Percentiles rank a stretch among this genome's conserved stretches.
Conservation (phyloP, 2,797 vertebrate species). For the Gallinago nigripennis region DNA sequence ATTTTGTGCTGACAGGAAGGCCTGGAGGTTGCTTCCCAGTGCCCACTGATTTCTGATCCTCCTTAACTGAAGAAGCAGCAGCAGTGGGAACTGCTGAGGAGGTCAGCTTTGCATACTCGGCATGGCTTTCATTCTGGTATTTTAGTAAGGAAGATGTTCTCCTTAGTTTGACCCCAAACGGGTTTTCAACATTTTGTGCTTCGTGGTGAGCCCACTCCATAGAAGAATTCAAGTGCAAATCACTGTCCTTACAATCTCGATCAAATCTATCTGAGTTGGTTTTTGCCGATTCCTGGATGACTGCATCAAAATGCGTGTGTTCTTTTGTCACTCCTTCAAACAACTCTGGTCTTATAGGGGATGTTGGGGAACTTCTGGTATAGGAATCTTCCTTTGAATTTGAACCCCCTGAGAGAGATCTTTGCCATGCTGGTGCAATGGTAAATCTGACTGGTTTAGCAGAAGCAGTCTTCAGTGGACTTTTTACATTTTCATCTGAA, state of each 20-base stretch:
- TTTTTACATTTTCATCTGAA: slow-evolving; percentile 1
- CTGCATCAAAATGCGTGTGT: slow-evolving; percentile 5
- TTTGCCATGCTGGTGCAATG: slow-evolving; percentile 79
- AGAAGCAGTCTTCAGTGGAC: slow-evolving; percentile 7
- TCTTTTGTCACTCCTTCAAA: slow-evolving; percentile 54
- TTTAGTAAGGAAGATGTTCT: slow-evolving; percentile 80
- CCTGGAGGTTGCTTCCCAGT: not conserved
- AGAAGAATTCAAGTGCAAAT: not conserved
- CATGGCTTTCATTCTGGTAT: slow-evolving; percentile 72
- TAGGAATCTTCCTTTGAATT: slow-evolving; percentile 63
- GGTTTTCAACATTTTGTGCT: slow-evolving; percentile 72
- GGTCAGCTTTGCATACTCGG: not conserved
- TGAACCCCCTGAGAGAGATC: slow-evolving; percentile 68
- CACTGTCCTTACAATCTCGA: slow-evolving; percentile 12
- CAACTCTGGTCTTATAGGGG: slow-evolving; percentile 28
- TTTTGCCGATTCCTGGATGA: not conserved
- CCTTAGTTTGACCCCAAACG: slow-evolving; percentile 86
- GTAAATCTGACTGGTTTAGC: slow-evolving; percentile 77
- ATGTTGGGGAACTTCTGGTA: slow-evolving; percentile 24
- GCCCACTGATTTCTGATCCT: not conserved
- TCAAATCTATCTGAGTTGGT: slow-evolving; percentile 10
- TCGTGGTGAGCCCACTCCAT: not conserved
- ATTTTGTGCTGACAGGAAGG: slow-evolving; percentile 35
- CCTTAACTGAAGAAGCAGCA: not conserved
- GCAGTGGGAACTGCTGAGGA: not conserved